Evolutionary conservation across 2,113 vertebrate species (phyloP).

Genomic region (Rhagologus leucostigma): DNA sequence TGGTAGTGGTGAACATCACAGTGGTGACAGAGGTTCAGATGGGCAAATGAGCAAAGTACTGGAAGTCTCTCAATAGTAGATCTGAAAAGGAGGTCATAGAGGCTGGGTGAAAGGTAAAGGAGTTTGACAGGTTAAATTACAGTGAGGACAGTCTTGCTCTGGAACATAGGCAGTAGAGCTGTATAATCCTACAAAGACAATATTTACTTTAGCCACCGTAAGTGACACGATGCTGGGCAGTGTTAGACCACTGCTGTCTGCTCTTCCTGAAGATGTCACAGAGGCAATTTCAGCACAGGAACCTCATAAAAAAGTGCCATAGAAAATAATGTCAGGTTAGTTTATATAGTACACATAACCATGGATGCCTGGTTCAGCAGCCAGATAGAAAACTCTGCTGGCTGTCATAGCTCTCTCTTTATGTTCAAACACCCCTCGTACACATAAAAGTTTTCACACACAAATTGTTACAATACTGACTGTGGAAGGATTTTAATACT

Average conservation of each 20-base stretch:
- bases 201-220: neutral
- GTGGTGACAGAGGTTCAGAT: neutral
- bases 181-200: neutral
- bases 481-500: neutral
- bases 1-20: neutral
- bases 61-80: neutral
- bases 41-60: neutral
- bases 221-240: neutral
- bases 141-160: neutral
- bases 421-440: neutral
- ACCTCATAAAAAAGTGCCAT: neutral
- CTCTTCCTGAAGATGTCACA: neutral
- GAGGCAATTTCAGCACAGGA: neutral
- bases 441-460: neutral
- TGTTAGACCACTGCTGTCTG: neutral
- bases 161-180: neutral
- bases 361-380: neutral
- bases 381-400: neutral
- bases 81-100: neutral
- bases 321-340: neutral
- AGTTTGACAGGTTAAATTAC: neutral
- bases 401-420: neutral
- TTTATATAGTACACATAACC: neutral
- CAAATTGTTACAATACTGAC: neutral
- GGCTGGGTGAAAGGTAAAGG: neutral